A percentile compares a stretch with the other conserved stretches of the same genome.
Evolutionary conservation across 1,140 invertebrate species (phyloP).

Genomic region (Meloidogyne exigua): DNA sequence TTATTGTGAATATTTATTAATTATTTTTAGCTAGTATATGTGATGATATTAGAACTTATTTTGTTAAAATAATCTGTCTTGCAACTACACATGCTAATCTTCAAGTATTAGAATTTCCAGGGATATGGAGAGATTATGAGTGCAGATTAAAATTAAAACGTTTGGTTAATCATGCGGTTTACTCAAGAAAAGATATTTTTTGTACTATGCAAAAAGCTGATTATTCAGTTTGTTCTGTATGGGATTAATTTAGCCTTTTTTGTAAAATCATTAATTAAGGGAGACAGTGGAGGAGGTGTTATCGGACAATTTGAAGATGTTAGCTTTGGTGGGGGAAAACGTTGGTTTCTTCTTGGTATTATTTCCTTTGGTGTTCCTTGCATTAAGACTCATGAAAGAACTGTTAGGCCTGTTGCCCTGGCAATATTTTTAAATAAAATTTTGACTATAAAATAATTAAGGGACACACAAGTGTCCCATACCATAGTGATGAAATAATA

Average conservation of each 20-base stretch:
- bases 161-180: neutral
- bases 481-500: neutral
- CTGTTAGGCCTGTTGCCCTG: neutral
- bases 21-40: no score
- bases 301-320: slow-evolving; percentile 16
- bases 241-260: neutral
- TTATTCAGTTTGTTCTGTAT: neutral
- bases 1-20: neutral
- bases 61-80: neutral
- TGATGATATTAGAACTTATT: no score
- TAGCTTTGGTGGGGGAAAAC: neutral
- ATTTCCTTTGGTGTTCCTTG: slow-evolving; percentile 1
- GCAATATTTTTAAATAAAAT: neutral
- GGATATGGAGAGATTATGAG: slow-evolving; percentile 10
- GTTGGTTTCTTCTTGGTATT: slow-evolving; percentile 16
- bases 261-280: neutral
- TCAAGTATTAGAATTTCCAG: neutral
- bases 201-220: slow-evolving; percentile 7
- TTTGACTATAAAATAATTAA: neutral
- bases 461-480: neutral
- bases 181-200: neutral
- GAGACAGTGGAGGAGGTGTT: slow-evolving; percentile 15
- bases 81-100: neutral
- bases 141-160: neutral
- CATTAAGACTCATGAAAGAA: neutral